phyloP scores from a whole-genome alignment of 2,888 invertebrate genomes.

The Octodonta nipae region DNA sequence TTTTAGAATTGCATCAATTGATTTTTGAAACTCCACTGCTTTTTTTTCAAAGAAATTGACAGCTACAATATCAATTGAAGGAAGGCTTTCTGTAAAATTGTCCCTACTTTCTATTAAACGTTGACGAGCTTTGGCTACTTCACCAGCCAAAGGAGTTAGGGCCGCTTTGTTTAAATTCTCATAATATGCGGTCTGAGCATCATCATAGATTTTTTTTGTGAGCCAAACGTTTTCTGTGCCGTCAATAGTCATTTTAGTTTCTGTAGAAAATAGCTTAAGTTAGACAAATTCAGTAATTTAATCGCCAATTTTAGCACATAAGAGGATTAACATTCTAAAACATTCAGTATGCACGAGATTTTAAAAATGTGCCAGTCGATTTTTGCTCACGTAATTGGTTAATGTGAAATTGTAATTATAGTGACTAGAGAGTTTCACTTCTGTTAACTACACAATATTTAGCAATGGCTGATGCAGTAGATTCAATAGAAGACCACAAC shows the following conservation, averaged over 20 bases:
- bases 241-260: no score
- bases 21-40: slow-evolving; percentile 25
- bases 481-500: slow-evolving; percentile 29
- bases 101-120: slow-evolving; percentile 54
- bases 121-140: slow-evolving; percentile 77
- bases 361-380: no score
- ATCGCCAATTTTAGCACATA: no score
- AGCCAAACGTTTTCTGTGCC: slow-evolving; percentile 56
- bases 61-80: slow-evolving; percentile 21
- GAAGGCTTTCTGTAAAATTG: slow-evolving; percentile 50
- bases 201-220: slow-evolving; percentile 57
- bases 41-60: slow-evolving; percentile 29
- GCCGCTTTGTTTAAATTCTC: slow-evolving; percentile 53
- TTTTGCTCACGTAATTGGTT: no score
- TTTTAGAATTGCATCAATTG: slow-evolving; percentile 18
- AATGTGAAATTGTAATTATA: no score
- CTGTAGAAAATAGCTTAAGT: no score
- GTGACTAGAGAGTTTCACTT: no score
- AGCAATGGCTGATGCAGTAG: slow-evolving; percentile 23
- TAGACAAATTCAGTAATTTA: no score
- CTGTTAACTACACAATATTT: no score
- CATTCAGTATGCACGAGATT: no score
- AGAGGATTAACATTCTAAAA: no score
- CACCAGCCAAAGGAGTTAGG: slow-evolving; percentile 60
- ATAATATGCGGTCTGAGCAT: slow-evolving; percentile 59